A percentile compares a stretch with the other conserved stretches of the same genome.
phyloP scores from a whole-genome alignment of 2,797 vertebrate genomes.

The Sandelia bainsii region DNA sequence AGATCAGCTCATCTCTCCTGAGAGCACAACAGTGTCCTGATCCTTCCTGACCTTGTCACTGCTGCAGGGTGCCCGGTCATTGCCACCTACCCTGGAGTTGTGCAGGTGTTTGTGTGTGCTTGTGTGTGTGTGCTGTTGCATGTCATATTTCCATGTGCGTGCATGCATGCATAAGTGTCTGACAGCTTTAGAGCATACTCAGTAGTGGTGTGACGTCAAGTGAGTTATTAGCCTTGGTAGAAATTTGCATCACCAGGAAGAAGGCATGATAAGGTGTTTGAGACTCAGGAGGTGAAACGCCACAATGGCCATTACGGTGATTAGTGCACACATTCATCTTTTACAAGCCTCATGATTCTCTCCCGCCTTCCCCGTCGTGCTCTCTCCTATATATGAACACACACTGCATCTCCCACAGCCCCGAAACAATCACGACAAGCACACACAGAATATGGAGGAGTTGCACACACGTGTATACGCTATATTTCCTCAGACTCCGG shows the following conservation, averaged over 20 bases:
- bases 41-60: conserved; percentile 73
- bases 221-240: conserved; percentile 57
- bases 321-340: conserved; percentile 70
- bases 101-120: conserved; percentile 49
- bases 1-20: conserved; percentile 67
- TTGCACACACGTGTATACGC: conserved; percentile 55
- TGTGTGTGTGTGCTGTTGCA: conserved; percentile 3
- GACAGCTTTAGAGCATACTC: conserved; percentile 19
- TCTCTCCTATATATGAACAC: conserved; percentile 39
- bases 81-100: conserved; percentile 58
- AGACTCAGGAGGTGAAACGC: conserved; percentile 65
- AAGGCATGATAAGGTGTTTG: conserved; percentile 60
- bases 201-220: conserved; percentile 23
- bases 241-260: conserved; percentile 73
- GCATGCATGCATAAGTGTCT: conserved; percentile 39
- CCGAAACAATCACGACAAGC: conserved; percentile 66
- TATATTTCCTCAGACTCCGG: conserved; percentile 53
- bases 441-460: conserved; percentile 46
- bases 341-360: conserved; percentile 60
- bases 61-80: conserved; percentile 69
- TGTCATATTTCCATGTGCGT: conserved; percentile 22
- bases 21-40: conserved; percentile 66
- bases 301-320: conserved; percentile 67
- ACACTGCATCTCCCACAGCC: conserved; percentile 53
- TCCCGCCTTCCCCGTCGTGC: conserved; percentile 5